Percentiles rank a stretch among this genome's conserved stretches.
Conservation (phyloP, 2,797 vertebrate genomes). For the Poecilia velifera region DNA sequence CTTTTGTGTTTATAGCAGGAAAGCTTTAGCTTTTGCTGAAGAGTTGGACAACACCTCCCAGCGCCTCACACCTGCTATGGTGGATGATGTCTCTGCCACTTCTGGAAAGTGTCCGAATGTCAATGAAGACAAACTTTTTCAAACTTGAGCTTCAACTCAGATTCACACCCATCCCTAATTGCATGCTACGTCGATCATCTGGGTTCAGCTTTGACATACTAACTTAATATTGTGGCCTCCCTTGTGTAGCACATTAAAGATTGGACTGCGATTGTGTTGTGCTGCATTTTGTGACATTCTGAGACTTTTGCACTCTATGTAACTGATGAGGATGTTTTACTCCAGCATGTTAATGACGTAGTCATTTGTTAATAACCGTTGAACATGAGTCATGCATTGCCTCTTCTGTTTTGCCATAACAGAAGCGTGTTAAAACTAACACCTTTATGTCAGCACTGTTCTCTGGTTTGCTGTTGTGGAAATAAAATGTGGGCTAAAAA, state of each 20-base stretch:
- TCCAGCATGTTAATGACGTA: slow-evolving; percentile 33
- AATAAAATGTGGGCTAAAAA: slow-evolving; percentile 36
- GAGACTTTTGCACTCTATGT: slow-evolving; percentile 21
- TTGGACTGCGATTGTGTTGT: neutral
- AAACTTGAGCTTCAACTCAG: slow-evolving; percentile 1
- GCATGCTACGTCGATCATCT: slow-evolving; percentile 1
- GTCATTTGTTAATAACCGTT: slow-evolving; percentile 40
- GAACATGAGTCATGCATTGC: slow-evolving; percentile 33
- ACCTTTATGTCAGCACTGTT: slow-evolving; percentile 20
- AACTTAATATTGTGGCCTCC: neutral
- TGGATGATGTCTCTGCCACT: slow-evolving; percentile 16
- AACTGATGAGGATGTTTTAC: slow-evolving; percentile 19
- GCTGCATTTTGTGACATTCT: slow-evolving; percentile 5
- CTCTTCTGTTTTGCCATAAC: slow-evolving; percentile 26
- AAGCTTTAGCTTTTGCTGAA: slow-evolving; percentile 78
- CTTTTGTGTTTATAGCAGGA: slow-evolving; percentile 69
- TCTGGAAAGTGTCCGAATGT: slow-evolving; percentile 29
- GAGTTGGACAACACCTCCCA: slow-evolving; percentile 72
- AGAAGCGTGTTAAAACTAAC: slow-evolving; percentile 34
- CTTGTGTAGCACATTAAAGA: neutral
- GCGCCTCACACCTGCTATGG: slow-evolving; percentile 51
- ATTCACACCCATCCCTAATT: neutral
- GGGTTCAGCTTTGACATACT: slow-evolving; percentile 1
- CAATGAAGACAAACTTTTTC: slow-evolving; percentile 5
- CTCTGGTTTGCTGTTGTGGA: slow-evolving; percentile 24